Evolutionary conservation across 2,113 vertebrate genomes (phyloP).

Genomic region (Porphyrio hochstetteri): DNA sequence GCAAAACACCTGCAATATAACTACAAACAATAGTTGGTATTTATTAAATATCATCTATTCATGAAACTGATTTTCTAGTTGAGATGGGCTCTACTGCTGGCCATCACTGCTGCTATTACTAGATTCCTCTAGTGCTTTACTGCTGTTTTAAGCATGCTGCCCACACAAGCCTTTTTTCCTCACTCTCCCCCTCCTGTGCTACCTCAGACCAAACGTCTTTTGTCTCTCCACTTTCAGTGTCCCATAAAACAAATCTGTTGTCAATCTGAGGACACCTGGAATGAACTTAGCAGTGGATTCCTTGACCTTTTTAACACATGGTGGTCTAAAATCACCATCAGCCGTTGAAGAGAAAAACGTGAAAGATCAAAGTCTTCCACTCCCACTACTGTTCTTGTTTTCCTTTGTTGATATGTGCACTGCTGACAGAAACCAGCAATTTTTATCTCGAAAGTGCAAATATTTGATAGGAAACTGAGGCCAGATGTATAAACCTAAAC

Average conservation of each 20-base stretch:
- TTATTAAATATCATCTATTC: background rate
- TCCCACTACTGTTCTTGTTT: slow-evolving; percentile 63
- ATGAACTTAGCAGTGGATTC: slow-evolving; percentile 7
- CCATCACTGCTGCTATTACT: background rate
- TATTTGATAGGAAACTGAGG: slow-evolving; percentile 68
- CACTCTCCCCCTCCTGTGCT: background rate
- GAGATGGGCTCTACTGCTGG: background rate
- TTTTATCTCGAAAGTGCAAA: slow-evolving; percentile 58
- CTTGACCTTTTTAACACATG: slow-evolving; percentile 53
- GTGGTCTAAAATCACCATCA: slow-evolving; percentile 53
- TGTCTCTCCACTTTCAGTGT: background rate
- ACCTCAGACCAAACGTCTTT: background rate
- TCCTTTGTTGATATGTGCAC: slow-evolving; percentile 50
- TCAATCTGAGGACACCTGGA: slow-evolving; percentile 55
- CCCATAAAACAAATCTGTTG: slow-evolving; percentile 57
- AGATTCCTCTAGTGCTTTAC: background rate
- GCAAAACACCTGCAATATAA: background rate
- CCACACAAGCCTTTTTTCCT: background rate
- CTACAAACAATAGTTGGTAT: background rate
- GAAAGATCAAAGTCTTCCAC: slow-evolving; percentile 63
- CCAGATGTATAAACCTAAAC: slow-evolving; percentile 58
- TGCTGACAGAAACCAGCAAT: slow-evolving; percentile 47
- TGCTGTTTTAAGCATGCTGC: background rate
- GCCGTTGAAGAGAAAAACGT: slow-evolving; percentile 31
- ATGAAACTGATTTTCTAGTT: background rate